These are phyloP conservation scores for Acridotheres tristis DNA, from an alignment of 2,797 vertebrate species.

Conservation along the genomic window DNA sequence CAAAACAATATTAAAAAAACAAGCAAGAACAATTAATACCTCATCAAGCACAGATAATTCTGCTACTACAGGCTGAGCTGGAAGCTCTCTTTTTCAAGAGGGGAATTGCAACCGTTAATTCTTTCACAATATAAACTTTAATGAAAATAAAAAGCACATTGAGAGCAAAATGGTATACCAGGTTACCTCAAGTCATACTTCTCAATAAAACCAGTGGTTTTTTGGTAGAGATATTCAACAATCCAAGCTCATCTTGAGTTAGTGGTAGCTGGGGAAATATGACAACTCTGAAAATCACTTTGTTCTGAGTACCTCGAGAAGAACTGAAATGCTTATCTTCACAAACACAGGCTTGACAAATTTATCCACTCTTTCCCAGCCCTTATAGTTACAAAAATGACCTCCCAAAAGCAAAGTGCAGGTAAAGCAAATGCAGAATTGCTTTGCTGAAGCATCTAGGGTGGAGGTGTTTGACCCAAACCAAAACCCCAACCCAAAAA, in stretches of 20 bases:
- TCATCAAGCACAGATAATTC: not conserved
- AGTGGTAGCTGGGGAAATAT: not conserved
- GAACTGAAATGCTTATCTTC: not conserved
- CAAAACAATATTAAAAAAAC: not conserved
- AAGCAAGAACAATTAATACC: not conserved
- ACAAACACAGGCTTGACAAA: not conserved
- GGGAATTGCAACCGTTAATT: not conserved
- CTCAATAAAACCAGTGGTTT: not conserved
- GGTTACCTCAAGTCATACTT: not conserved
- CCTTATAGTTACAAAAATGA: not conserved
- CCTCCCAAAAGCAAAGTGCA: not conserved
- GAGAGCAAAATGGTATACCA: not conserved
- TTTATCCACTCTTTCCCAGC: not conserved
- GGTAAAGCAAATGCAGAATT: not conserved
- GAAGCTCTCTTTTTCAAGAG: not conserved
- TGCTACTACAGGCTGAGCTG: not conserved
- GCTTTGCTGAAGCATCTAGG: not conserved
- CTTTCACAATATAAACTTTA: not conserved
- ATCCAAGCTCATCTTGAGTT: not conserved
- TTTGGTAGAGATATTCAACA: not conserved
- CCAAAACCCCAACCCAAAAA: conserved; percentile 1
- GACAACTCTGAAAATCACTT: not conserved
- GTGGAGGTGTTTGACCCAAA: conserved; percentile 7
- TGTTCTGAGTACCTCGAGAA: not conserved
- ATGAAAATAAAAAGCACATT: not conserved